A percentile compares a stretch with the other conserved stretches of the same genome.
Conservation (phyloP, 30 jellyfish, hydroid and myxozoan genomes). For the Aurelia aurita complex sp. Pacific region DNA sequence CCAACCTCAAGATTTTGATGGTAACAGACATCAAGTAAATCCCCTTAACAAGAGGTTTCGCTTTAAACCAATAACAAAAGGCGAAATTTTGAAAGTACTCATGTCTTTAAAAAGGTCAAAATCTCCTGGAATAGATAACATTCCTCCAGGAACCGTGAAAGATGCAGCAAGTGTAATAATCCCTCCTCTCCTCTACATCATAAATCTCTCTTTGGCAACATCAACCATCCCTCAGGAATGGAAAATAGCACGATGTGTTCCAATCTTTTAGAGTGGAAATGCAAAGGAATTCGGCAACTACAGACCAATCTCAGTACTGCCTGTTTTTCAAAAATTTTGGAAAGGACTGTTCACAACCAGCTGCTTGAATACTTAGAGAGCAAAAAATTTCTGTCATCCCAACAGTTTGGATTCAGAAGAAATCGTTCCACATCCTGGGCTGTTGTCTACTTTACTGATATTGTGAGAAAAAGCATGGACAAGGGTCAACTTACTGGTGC, state of each 20-base stretch:
- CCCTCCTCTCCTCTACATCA: constrained; percentile 65
- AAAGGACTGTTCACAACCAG: constrained; percentile 64
- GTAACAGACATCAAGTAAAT: constrained; percentile 37
- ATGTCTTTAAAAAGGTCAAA: constrained; percentile 50
- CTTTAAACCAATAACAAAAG: constrained; percentile 44
- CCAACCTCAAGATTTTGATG: constrained; percentile 44
- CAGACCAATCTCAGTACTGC: constrained; percentile 72
- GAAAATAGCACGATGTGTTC: constrained; percentile 67
- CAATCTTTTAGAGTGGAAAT: constrained; percentile 66
- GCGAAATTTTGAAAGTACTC: constrained; percentile 59
- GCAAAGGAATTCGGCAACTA: constrained; percentile 65
- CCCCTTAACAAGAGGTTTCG: constrained; percentile 51
- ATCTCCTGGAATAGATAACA: too few relatives aligned
- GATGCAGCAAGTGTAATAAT: constrained; percentile 57
- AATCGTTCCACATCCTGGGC: constrained; percentile 59
- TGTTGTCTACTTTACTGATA: constrained; percentile 58
- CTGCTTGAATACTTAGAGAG: constrained; percentile 42
- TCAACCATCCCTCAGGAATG: constrained; percentile 62
- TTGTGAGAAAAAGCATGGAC: constrained; percentile 63
- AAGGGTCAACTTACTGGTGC: constrained; percentile 68
- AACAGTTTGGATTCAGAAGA: constrained; percentile 67
- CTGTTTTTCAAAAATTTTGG: constrained; percentile 55
- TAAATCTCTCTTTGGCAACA: constrained; percentile 57
- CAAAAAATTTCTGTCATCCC: constrained; percentile 57
- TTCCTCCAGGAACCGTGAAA: constrained; percentile 13